Base-by-base conservation (phyloP, 2,113 vertebrate genomes). In the Toxostoma redivivum region DNA sequence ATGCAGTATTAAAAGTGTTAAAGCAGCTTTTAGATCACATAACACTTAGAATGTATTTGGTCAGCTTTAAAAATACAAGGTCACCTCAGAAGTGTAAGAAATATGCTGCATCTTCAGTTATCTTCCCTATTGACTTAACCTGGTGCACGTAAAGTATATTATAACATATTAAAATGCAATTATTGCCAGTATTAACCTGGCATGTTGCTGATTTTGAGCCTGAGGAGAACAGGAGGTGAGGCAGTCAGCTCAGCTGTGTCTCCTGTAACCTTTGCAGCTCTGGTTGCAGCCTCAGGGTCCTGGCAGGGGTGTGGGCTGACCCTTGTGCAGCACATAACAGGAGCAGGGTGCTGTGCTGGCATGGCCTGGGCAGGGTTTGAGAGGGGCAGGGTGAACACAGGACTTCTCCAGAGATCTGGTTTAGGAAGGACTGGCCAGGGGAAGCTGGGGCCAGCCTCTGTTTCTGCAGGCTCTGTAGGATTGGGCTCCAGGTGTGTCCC, bases 241-340 rank as follows among this genome's bases (percentile, higher is more conserved):
- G 40, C 27, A 13, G 33, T 9, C 38, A 67, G 35, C 44, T 45
- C 20, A 20, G 48, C 44, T 76, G 35, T 6, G 66, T 20, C 5
- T 72, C 13, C 0, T 5, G 5, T 2, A 17, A 19, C 33, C 37
- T 25, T n/a, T 12, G 2, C 0, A 19, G 30, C 22, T 53, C 7
- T n/a, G 21, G 21, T 5, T 28, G 48, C 62, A 21, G 2, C 27
- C 38, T 2, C 18, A 2, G 3, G 67, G 44, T 30, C 9, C 3
- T 14, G 28, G 21, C 18, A 31, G 30, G 57, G 47, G 5, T 1
- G 23, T 2, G 6, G 30, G 28, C 54, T 69, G 53, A 25, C 21
- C 27, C 64, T 58, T 4, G 0, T 38, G 69, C 11, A 20, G 33
- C 30, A 3, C 40, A 40, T 13, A 35, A 0, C 2, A 15, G 65